These are phyloP conservation scores for Thumatha senex DNA, from an alignment of 2,888 invertebrate genomes.

Conservation along the genomic window DNA sequence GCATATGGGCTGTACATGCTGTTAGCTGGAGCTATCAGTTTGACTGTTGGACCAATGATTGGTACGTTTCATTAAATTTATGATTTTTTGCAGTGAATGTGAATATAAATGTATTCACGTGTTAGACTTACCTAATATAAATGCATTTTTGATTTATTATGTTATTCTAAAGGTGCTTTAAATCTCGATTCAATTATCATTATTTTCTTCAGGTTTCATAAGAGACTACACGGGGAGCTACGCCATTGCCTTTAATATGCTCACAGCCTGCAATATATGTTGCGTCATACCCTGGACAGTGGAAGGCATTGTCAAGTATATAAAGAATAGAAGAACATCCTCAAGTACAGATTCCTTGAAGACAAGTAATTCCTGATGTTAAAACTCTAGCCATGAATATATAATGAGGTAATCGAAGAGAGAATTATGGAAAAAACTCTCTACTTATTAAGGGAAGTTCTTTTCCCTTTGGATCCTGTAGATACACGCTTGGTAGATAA, in stretches of 20 bases:
- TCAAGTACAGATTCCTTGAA: conserved; percentile 15
- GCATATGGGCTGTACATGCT: conserved; percentile 87
- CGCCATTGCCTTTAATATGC: conserved; percentile 82
- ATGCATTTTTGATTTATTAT: too few relatives aligned
- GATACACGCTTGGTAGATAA: too few relatives aligned
- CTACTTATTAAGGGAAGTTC: too few relatives aligned
- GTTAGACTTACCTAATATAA: too few relatives aligned
- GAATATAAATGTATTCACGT: too few relatives aligned
- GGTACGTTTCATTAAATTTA: conserved; percentile 65
- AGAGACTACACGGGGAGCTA: conserved; percentile 85
- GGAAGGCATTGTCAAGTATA: conserved; percentile 68
- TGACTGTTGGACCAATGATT: conserved; percentile 84
- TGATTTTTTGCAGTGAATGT: not conserved
- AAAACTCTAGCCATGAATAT: too few relatives aligned
- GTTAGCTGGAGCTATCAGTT: conserved; percentile 83
- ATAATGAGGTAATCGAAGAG: too few relatives aligned
- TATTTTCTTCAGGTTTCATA: conserved; percentile 78
- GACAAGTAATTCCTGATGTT: conserved; percentile 12
- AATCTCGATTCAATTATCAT: too few relatives aligned
- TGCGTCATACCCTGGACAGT: conserved; percentile 85
- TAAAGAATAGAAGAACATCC: conserved; percentile 34
- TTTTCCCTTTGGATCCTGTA: too few relatives aligned
- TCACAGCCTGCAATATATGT: conserved; percentile 82
- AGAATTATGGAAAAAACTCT: not conserved
- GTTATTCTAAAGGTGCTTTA: too few relatives aligned